Conservation (phyloP, 2,113 vertebrate species). For the Echinops telfairi region DNA sequence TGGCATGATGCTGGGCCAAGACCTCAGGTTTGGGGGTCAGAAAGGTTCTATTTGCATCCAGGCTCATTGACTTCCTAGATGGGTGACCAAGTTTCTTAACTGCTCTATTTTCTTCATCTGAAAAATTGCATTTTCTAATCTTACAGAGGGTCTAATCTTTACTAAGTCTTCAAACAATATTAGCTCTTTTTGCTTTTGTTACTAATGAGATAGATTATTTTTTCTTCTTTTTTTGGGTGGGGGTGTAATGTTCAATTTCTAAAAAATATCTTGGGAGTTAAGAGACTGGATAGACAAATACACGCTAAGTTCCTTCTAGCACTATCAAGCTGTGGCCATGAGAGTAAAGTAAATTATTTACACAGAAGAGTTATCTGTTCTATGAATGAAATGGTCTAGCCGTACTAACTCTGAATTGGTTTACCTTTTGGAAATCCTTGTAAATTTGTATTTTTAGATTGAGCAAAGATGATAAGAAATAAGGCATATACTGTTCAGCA, state of each 20-base stretch:
- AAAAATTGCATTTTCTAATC: background rate
- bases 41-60: background rate
- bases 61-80: background rate
- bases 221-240: background rate
- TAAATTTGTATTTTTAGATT: constrained; percentile 18
- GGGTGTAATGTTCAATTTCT: constrained; percentile 35
- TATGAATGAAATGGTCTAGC: background rate
- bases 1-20: constrained; percentile 1
- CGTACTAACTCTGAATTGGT: constrained; percentile 30
- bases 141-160: background rate
- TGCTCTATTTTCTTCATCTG: background rate
- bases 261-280: background rate
- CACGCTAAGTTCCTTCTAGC: background rate
- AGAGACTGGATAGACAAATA: background rate
- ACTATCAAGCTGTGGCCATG: background rate
- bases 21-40: background rate
- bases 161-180: background rate
- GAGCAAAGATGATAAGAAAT: constrained; percentile 12
- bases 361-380: background rate
- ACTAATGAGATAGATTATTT: background rate
- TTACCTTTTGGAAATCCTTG: constrained; percentile 45
- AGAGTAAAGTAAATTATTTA: background rate
- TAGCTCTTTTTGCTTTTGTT: background rate
- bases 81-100: constrained; percentile 29
- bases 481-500: background rate